These are phyloP conservation scores for Drosophila ezoana DNA, from an alignment of 2,888 invertebrate genomes.

Conservation along the genomic window DNA sequence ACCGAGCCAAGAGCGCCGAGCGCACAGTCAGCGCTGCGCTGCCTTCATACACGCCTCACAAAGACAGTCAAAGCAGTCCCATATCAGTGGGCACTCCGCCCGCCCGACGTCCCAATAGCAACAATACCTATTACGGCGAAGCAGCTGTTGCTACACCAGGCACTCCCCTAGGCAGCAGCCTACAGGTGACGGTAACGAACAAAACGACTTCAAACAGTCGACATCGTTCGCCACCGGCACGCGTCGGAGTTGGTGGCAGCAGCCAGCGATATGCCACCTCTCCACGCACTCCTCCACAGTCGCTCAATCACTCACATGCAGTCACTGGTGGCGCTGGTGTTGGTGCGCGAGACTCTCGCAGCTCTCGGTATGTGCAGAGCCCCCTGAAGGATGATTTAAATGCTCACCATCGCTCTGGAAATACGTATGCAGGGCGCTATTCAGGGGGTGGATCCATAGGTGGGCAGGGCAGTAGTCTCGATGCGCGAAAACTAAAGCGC, in stretches of 20 bases:
- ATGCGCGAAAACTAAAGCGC: constrained; percentile 76
- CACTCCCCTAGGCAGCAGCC: constrained; percentile 63
- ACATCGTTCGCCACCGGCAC: constrained; percentile 74
- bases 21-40: constrained; percentile 68
- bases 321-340: constrained; percentile 16
- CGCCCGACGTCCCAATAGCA: constrained; percentile 81
- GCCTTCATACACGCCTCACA: constrained; percentile 73
- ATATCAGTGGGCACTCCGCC: constrained; percentile 84
- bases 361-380: constrained; percentile 74
- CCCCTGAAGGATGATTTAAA: constrained; percentile 67
- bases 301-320: constrained; percentile 53
- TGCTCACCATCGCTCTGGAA: constrained; percentile 68
- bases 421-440: constrained; percentile 80
- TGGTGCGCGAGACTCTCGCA: constrained; percentile 66
- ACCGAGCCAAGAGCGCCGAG: constrained; percentile 64
- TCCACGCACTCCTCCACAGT: constrained; percentile 84
- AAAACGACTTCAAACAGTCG: constrained; percentile 64
- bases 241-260: constrained; percentile 37
- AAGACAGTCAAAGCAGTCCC: constrained; percentile 83
- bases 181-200: constrained; percentile 82
- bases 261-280: constrained; percentile 79
- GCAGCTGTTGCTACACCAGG: constrained; percentile 47
- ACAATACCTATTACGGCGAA: constrained; percentile 76
- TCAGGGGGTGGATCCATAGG: constrained; percentile 45
- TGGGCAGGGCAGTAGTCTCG: constrained; percentile 49